Conservation (phyloP, 2,797 vertebrate species). For the Paratrypauchen microcephalus region DNA sequence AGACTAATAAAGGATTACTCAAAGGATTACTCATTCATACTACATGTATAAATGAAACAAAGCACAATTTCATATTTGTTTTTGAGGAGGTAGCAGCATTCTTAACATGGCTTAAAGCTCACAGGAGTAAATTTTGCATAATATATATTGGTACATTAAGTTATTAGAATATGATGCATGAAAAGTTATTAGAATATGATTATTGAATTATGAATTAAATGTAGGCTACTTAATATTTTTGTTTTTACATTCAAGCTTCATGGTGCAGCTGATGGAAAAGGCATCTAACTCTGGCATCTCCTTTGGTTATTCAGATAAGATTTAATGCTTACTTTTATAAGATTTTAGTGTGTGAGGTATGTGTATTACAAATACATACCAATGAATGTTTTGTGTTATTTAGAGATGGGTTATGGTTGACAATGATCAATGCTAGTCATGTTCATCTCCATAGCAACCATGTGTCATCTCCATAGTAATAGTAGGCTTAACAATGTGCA, state of each 20-base stretch:
- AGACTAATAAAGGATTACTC: no score
- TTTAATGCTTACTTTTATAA: background rate
- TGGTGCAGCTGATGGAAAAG: slow-evolving; percentile 96
- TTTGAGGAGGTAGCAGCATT: no score
- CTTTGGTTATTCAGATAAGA: slow-evolving; percentile 97
- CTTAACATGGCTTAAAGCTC: no score
- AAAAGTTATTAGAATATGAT: no score
- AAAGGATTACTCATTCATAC: no score
- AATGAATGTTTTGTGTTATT: slow-evolving; percentile 12
- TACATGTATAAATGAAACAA: no score
- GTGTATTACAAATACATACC: background rate
- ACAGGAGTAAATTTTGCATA: no score
- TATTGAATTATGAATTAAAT: background rate
- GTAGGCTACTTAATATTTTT: background rate
- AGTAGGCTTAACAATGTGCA: no score
- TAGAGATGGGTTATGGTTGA: slow-evolving; percentile 96
- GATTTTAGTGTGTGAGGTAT: background rate
- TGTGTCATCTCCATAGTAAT: no score
- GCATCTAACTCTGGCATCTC: slow-evolving; percentile 98
- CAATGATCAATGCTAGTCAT: no score
- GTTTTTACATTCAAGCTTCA: slow-evolving; percentile 88
- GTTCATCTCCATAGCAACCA: no score
- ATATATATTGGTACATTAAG: slow-evolving; percentile 73
- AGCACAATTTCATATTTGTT: no score
- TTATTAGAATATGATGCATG: background rate